Base-by-base conservation (phyloP, 2,113 vertebrate species). In the Saimiri boliviensis region DNA sequence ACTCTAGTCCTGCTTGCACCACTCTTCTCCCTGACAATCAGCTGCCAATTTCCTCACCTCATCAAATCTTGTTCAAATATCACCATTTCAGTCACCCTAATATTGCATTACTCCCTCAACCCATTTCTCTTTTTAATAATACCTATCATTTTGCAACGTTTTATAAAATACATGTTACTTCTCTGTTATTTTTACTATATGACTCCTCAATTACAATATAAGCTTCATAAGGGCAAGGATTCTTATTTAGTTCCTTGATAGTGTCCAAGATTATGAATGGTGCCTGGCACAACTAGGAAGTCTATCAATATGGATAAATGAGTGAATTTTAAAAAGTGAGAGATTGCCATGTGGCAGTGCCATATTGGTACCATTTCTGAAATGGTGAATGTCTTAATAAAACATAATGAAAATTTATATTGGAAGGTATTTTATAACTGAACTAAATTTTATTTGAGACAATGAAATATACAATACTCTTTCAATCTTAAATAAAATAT, bases 401-500 rank as follows among this genome's bases (percentile, higher is more conserved):
- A 85, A 70, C 7, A 23, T 77, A 13, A 52, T 23, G n/a, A 56
- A 45, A 1, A 68, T 47, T 70, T 89, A 0, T 23, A 32, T 80
- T 25, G 20, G 8, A 70, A 84, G 6, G 0, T 85, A 49, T 5
- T 85, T 91, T 80, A 17, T 52, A 23, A 74, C 17, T 77, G 0
- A 35, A 30, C 10, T 52, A 42, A 32, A 82, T 85, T 81, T 47
- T 84, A 76, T 88, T 79, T 92, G 13, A 93, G 86, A 82, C 16
- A 77, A 60, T 1, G 40, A 90, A 80, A 25, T 63, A 80, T 1
- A 42, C 8, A 89, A 60, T 6, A 45, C 63, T 82, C 8, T 35
- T 88, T 89, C 54, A 81, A 71, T 52, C 27, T 91, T 91, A 97
- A 88, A 85, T 52, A 10, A 76, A 92, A 86, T 47, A 60, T 54